Evolutionary conservation across 1,140 invertebrate genomes (phyloP), one percentile per base, ranked within the genome.

Genomic region (Micrasema longulum): DNA sequence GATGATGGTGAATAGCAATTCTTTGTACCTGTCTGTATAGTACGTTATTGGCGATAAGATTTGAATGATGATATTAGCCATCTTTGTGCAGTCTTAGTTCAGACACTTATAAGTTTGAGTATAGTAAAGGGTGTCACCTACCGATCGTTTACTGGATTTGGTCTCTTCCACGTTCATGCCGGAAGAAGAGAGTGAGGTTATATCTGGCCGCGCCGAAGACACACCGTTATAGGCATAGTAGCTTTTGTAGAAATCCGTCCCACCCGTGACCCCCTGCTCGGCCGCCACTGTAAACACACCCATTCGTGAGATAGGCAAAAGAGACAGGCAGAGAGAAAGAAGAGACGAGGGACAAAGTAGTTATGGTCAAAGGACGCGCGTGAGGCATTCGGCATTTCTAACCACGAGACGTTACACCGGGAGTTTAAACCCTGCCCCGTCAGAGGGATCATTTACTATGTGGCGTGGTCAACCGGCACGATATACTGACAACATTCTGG

Each of bases 201-300:
- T 74, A 79, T 69, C 76, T 77, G 77, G 77, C 80, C 77, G 18
- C 70, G 74, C 66, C 72, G 74, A 68, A 77, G 77, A 72, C 47
- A 80, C 83, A 80, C 76, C 76, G 72, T 73, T 86, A 85, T 84
- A 87, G 81, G 80, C 82, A 82, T 83, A 87, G 89, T 87, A 89
- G 89, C 88, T 88, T 90, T 93, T 93, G 92, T 90, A 92, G 91
- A 89, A 90, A 89, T 93, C 91, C 88, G 87, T 79, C 88, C 87
- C 89, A 87, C 88, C 89, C 88, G 86, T 80, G 83, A 86, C 87
- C 85, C 89, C 88, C 79, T 87, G 86, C 80, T 89, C 89, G 84
- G 88, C 88, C 88, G 91, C 91, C 91, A 93, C 91, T 93, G 91
- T 86, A 90, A 90, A 85, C 89, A 88, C 22, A 65, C 67, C 35